phyloP scores from a whole-genome alignment of 2,888 invertebrate species.

The Habroteleia sp. region DNA sequence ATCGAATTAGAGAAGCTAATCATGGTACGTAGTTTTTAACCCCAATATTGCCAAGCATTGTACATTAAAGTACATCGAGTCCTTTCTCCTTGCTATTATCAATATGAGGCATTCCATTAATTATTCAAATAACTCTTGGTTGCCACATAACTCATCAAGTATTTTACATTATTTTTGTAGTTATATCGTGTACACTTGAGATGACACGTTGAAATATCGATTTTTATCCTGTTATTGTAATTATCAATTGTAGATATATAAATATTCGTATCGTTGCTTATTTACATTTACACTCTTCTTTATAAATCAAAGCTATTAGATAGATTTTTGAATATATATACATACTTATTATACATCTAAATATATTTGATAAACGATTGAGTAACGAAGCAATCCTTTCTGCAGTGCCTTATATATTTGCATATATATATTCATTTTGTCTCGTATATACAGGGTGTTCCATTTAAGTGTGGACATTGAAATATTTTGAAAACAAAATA shows the following conservation, averaged over 20 bases:
- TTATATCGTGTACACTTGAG: conserved; percentile 24
- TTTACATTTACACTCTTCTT: conserved; percentile 62
- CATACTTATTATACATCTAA: not conserved
- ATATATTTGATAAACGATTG: conserved; percentile 10
- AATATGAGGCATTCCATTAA: conserved; percentile 36
- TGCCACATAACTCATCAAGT: too few species aligned
- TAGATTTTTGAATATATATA: conserved; percentile 5
- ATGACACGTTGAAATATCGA: not conserved
- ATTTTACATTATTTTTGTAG: conserved; percentile 18
- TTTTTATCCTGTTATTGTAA: conserved; percentile 16
- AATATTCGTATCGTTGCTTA: conserved; percentile 23
- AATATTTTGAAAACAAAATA: too few species aligned
- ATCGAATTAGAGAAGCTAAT: conserved; percentile 65
- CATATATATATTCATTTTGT: conserved; percentile 47
- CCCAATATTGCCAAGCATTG: conserved; percentile 79
- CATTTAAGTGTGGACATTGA: too few species aligned
- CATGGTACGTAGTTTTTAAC: conserved; percentile 78
- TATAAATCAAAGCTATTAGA: conserved; percentile 33
- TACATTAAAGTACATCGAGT: conserved; percentile 70
- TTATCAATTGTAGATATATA: conserved; percentile 45
- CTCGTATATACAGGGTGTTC: too few species aligned
- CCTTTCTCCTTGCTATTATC: conserved; percentile 42
- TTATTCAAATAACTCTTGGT: not conserved
- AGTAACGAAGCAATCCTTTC: conserved; percentile 30
- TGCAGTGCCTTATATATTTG: conserved; percentile 49